These are phyloP conservation scores for Malurus leucopterus DNA, from an alignment of 2,797 vertebrate species.

Conservation along the genomic window DNA sequence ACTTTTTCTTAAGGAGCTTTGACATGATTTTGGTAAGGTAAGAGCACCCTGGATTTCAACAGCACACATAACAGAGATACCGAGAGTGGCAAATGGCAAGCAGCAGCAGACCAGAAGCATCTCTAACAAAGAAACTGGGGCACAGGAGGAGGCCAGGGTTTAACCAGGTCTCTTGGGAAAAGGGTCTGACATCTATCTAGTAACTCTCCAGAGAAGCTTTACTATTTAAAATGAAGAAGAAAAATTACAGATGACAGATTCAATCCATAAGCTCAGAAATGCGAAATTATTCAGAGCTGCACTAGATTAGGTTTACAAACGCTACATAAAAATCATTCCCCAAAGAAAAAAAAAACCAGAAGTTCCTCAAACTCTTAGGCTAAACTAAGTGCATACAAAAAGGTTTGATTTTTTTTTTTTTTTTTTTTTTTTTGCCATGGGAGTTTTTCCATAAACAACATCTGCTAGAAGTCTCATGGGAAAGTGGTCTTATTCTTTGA, in stretches of 20 bases:
- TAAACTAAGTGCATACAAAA: neutral
- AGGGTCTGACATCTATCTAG: neutral
- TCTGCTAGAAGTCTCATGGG: neutral
- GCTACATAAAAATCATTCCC: neutral
- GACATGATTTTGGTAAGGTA: neutral
- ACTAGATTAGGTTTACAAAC: neutral
- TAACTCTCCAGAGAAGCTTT: neutral
- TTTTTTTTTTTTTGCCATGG: neutral
- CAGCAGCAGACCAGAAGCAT: neutral
- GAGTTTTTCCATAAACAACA: constrained; percentile 10
- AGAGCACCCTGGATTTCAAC: neutral
- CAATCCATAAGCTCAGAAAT: neutral
- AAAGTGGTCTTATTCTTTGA: neutral
- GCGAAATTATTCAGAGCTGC: neutral
- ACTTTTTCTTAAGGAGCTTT: neutral
- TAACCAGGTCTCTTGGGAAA: neutral
- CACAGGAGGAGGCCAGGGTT: neutral
- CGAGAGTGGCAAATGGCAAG: neutral
- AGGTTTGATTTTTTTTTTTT: neutral
- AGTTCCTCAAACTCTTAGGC: neutral
- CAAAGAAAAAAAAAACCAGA: neutral
- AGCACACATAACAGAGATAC: neutral
- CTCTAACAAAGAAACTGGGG: neutral
- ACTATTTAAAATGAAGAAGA: neutral
- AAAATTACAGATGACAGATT: neutral